Evolutionary conservation across 2,888 invertebrate species (phyloP).

Genomic region (Aquatica leii): DNA sequence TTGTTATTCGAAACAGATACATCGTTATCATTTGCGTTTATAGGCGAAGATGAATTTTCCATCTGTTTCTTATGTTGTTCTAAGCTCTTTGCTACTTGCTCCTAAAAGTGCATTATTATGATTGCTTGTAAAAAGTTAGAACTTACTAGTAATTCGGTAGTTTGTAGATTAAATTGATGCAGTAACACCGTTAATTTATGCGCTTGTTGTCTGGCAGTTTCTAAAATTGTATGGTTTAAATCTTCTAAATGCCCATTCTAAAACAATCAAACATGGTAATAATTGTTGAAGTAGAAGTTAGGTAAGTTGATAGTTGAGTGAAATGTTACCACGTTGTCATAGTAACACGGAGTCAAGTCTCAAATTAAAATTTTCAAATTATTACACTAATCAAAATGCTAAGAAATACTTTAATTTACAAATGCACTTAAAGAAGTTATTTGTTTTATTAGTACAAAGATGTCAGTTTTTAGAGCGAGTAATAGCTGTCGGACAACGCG

Average conservation of each 20-base stretch:
- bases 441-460: no score
- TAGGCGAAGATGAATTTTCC: neutral
- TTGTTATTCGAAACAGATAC: neutral
- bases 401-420: no score
- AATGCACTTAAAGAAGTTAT: no score
- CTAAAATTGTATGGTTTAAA: constrained; percentile 63
- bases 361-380: no score
- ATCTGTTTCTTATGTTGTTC: neutral
- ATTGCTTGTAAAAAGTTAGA: no score
- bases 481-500: no score
- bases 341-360: no score
- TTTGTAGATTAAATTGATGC: constrained; percentile 63
- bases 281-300: neutral
- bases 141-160: constrained; percentile 66
- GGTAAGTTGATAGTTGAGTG: neutral
- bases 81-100: neutral
- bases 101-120: neutral
- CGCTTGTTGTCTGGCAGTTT: constrained; percentile 64
- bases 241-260: constrained; percentile 70
- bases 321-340: no score
- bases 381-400: no score
- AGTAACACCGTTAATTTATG: constrained; percentile 61
- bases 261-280: constrained; percentile 38
- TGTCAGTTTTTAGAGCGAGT: no score
- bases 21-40: constrained; percentile 2